Conservation (phyloP, 2,797 vertebrate genomes). For the Benthosema pterotum region DNA sequence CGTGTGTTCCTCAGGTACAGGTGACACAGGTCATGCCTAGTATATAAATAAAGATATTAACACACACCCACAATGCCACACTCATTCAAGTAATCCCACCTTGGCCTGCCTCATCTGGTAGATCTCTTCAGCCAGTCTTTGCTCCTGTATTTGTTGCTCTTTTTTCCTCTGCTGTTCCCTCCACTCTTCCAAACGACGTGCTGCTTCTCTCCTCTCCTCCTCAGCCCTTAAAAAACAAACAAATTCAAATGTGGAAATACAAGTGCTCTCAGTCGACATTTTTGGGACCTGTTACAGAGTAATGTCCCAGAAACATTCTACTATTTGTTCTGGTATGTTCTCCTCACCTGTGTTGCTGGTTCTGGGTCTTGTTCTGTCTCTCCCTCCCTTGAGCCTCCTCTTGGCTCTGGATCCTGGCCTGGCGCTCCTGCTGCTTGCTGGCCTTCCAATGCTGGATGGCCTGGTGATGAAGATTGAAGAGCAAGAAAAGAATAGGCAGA, state of each 20-base stretch:
- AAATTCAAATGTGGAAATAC: too few relatives aligned
- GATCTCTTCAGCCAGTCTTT: conserved; percentile 77
- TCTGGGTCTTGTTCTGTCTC: conserved; percentile 56
- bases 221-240: conserved; percentile 54
- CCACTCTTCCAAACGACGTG: conserved; percentile 81
- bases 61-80: background rate
- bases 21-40: too few relatives aligned
- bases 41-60: background rate
- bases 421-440: conserved; percentile 76
- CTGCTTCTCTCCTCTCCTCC: conserved; percentile 77
- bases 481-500: background rate
- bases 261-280: background rate
- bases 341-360: conserved; percentile 71
- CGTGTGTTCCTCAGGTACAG: too few relatives aligned
- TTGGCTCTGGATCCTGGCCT: conserved; percentile 75
- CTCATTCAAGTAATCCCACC: conserved; percentile 29
- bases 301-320: background rate
- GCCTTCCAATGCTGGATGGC: conserved; percentile 89
- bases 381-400: conserved; percentile 60
- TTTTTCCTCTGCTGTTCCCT: conserved; percentile 79
- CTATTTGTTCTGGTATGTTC: conserved; percentile 10
- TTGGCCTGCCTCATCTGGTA: conserved; percentile 75
- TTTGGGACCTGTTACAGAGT: background rate
- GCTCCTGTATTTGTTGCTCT: conserved; percentile 72
- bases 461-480: conserved; percentile 62